Percentiles rank a stretch among this genome's conserved stretches.
Evolutionary conservation across 2,113 vertebrate genomes (phyloP).

Genomic region (Microtus richardsoni): DNA sequence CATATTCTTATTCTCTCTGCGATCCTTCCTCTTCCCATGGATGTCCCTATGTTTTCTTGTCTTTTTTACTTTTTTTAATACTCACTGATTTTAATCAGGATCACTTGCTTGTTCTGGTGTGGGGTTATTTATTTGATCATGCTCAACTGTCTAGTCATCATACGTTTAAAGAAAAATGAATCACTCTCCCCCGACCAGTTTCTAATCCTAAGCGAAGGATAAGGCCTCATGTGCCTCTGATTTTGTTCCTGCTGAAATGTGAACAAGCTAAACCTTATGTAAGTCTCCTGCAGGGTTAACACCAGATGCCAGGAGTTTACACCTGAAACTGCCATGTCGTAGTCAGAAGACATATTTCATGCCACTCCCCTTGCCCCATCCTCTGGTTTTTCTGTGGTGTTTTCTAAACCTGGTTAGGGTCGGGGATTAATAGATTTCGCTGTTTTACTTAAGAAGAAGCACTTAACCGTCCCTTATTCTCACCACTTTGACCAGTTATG

Average conservation of each 20-base stretch:
- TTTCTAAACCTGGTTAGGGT: neutral
- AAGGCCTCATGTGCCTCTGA: too few relatives aligned
- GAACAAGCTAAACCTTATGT: neutral
- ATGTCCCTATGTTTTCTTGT: too few relatives aligned
- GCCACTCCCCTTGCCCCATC: neutral
- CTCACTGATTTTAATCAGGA: neutral
- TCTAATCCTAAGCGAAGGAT: neutral
- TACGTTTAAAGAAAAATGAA: neutral
- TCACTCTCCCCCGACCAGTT: too few relatives aligned
- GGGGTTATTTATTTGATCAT: neutral
- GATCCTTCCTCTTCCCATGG: neutral
- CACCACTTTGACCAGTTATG: neutral
- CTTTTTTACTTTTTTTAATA: neutral
- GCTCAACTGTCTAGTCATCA: neutral
- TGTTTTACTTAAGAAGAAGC: neutral
- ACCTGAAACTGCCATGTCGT: too few relatives aligned
- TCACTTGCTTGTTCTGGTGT: neutral
- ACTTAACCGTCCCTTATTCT: neutral
- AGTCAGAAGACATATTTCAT: neutral
- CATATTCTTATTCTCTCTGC: too few relatives aligned
- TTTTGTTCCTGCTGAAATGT: neutral
- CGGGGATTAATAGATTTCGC: neutral
- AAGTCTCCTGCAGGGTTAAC: neutral
- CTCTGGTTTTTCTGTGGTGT: neutral
- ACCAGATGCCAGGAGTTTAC: neutral